Conservation (phyloP, 2,113 vertebrate genomes). For the Pygoscelis adeliae region DNA sequence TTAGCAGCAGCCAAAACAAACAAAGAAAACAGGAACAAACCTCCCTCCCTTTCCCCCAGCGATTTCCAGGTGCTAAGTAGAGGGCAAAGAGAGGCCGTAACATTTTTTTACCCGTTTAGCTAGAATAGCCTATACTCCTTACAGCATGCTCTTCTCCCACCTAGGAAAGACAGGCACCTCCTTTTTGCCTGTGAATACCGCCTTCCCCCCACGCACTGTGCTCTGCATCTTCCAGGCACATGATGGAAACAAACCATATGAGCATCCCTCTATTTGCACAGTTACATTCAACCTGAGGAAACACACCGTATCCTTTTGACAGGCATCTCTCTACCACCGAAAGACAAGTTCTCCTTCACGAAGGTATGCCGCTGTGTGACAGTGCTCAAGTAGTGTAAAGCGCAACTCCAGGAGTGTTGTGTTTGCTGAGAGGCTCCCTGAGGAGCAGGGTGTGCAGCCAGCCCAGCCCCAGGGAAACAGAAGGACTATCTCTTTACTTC, state of each 20-base stretch:
- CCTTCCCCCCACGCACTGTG: background rate
- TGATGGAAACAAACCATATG: fast-evolving
- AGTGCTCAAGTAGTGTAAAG: fast-evolving
- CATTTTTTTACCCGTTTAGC: background rate
- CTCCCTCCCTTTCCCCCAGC: background rate
- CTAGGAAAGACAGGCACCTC: background rate
- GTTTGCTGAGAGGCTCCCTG: background rate
- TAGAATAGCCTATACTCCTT: background rate
- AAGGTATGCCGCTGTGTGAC: fast-evolving
- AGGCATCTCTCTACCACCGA: fast-evolving
- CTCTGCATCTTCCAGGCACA: background rate
- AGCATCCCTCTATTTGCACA: background rate
- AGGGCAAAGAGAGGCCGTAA: background rate
- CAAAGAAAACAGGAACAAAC: background rate
- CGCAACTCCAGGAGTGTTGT: fast-evolving
- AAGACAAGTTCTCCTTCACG: background rate
- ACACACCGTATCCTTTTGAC: background rate
- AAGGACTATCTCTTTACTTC: background rate
- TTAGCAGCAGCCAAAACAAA: background rate
- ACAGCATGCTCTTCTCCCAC: background rate
- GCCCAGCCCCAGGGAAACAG: background rate
- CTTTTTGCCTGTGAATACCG: background rate
- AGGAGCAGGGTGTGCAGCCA: background rate
- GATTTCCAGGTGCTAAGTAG: background rate
- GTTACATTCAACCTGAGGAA: background rate